Percentiles rank a stretch among this genome's conserved stretches.
Conservation (phyloP, 1,140 invertebrate genomes). For the Lordiphosa clarofinis region DNA sequence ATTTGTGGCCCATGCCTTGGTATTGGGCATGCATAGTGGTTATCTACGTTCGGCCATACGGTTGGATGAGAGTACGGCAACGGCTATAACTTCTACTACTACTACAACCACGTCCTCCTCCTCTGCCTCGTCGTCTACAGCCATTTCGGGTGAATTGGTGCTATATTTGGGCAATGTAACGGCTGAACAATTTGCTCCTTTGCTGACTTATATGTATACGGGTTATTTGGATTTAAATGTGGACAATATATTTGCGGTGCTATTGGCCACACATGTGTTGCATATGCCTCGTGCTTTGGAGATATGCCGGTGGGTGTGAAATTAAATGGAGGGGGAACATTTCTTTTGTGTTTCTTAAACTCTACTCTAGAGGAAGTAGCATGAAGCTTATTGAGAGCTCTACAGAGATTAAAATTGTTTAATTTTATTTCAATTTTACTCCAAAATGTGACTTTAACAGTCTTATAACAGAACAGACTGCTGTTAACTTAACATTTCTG, state of each 20-base stretch:
- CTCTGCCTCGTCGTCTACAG: constrained; percentile 33
- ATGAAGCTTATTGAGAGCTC: too few species aligned
- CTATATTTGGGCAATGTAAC: constrained; percentile 82
- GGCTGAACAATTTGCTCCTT: constrained; percentile 86
- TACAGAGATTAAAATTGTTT: too few species aligned
- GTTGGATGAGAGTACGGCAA: constrained; percentile 49
- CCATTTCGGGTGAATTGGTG: constrained; percentile 69
- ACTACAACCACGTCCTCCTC: too few species aligned
- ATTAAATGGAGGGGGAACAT: too few species aligned
- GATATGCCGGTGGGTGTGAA: constrained; percentile 81
- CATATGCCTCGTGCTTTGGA: constrained; percentile 88
- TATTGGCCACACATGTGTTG: constrained; percentile 86
- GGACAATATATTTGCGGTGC: constrained; percentile 87
- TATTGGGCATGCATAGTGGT: constrained; percentile 86
- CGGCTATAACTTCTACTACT: constrained; percentile 4
- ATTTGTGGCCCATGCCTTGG: constrained; percentile 85
- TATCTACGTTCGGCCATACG: constrained; percentile 83
- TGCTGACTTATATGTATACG: constrained; percentile 89
- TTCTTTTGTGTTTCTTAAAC: too few species aligned
- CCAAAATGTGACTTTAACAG: too few species aligned
- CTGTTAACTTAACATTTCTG: too few species aligned
- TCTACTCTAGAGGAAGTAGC: too few species aligned
- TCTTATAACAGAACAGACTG: too few species aligned
- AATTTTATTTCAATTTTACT: too few species aligned
- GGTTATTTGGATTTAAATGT: constrained; percentile 86